Conservation (phyloP, 2,113 vertebrate genomes). For the Prunella himalayana region DNA sequence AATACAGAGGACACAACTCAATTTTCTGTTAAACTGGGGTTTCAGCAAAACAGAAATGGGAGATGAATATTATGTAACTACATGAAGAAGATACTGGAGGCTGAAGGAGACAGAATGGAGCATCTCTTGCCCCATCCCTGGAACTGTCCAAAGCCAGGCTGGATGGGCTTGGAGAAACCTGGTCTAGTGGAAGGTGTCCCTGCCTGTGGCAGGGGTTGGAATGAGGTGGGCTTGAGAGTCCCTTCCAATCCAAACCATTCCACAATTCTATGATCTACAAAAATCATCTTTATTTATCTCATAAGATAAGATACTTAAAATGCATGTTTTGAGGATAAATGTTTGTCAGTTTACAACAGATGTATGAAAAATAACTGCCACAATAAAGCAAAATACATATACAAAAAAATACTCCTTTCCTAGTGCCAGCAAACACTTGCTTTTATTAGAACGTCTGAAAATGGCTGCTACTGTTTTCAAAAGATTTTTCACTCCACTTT, state of each 20-base stretch:
- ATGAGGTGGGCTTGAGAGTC: rapidly evolving
- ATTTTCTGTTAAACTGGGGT: background rate
- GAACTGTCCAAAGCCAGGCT: background rate
- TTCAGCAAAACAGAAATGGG: background rate
- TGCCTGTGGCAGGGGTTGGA: background rate
- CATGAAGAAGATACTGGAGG: background rate
- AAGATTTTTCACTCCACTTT: constrained; percentile 25
- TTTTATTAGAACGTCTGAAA: constrained; percentile 51
- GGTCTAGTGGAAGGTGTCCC: background rate
- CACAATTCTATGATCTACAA: background rate
- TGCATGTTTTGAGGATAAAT: background rate
- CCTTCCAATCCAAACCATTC: background rate
- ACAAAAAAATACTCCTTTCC: background rate
- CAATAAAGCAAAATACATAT: constrained; percentile 8
- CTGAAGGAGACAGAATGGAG: background rate
- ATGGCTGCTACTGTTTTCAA: constrained; percentile 38
- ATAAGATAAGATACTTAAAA: background rate
- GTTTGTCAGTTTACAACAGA: background rate
- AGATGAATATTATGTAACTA: background rate
- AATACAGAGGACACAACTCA: background rate
- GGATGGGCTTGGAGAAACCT: background rate
- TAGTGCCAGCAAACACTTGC: background rate
- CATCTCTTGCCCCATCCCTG: background rate
- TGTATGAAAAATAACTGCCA: constrained; percentile 9
- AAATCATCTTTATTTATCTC: background rate